These are phyloP conservation scores for Cephalopachus bancanus DNA, from an alignment of 2,797 vertebrate species.

Conservation along the genomic window DNA sequence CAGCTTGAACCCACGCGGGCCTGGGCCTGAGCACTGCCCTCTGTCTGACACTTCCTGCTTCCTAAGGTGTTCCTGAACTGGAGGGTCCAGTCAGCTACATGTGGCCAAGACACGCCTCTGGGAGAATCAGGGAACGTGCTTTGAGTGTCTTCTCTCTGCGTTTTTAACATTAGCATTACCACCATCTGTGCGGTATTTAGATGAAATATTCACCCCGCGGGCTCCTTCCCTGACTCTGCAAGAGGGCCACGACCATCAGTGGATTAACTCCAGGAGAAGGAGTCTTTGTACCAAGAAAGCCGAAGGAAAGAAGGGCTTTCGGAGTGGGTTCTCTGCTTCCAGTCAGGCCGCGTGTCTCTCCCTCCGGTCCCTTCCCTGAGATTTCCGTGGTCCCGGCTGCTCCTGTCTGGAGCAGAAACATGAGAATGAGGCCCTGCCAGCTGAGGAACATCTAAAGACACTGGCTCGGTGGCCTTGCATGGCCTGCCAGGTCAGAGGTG, in stretches of 20 bases:
- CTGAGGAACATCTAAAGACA: not conserved
- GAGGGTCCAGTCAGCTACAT: not conserved
- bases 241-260: rapidly evolving
- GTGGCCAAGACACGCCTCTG: not conserved
- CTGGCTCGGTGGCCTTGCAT: not conserved
- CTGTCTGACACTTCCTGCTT: not conserved
- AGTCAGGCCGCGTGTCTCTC: rapidly evolving
- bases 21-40: too few species aligned
- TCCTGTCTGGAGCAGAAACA: not conserved
- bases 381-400: not conserved
- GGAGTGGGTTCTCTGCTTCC: not conserved
- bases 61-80: not conserved
- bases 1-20: too few species aligned
- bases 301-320: not conserved
- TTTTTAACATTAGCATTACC: too few species aligned
- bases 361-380: not conserved
- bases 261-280: too few species aligned
- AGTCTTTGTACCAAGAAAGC: not conserved
- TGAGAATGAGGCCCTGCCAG: slow-evolving; percentile 38
- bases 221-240: rapidly evolving
- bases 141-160: not conserved
- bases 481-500: slow-evolving; percentile 43
- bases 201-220: not conserved
- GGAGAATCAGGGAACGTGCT: rapidly evolving
- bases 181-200: not conserved